Conservation (phyloP, 1,140 invertebrate species). For the Drosophila lowei region DNA sequence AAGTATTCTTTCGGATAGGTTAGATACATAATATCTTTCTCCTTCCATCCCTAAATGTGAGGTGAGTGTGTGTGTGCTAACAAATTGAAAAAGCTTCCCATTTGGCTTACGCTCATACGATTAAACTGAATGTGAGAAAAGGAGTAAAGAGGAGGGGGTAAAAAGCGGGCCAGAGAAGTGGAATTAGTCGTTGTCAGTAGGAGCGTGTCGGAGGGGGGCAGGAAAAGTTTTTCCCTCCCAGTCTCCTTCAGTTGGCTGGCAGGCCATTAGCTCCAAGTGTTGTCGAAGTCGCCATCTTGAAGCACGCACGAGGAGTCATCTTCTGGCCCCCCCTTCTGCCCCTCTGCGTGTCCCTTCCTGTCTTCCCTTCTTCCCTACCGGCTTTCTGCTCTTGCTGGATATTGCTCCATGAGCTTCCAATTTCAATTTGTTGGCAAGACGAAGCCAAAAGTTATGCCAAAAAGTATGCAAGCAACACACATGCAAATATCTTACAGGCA, state of each 20-base stretch:
- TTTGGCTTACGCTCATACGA: conserved; percentile 70
- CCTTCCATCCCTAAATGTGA: not conserved
- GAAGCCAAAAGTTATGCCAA: conserved; percentile 65
- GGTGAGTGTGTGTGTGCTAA: conserved; percentile 22
- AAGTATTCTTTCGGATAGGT: conserved; percentile 50
- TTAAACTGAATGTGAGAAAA: conserved; percentile 70
- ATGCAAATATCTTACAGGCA: conserved; percentile 22
- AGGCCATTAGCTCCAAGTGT: conserved; percentile 70
- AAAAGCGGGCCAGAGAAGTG: conserved; percentile 16
- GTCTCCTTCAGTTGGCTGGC: not conserved
- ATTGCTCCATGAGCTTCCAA: conserved; percentile 45
- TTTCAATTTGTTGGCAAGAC: conserved; percentile 65
- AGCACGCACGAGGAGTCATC: conserved; percentile 50
- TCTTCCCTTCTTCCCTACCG: not conserved
- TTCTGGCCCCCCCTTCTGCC: not conserved
- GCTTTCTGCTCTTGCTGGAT: not conserved
- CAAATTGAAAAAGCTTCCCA: conserved; percentile 78
- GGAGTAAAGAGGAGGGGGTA: conserved; percentile 16
- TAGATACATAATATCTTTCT: conserved; percentile 36
- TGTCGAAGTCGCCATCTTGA: conserved; percentile 74
- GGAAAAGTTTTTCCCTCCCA: conserved; percentile 47
- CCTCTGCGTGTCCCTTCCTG: too few species aligned
- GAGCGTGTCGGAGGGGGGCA: conserved; percentile 24
- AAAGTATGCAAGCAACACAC: conserved; percentile 61
- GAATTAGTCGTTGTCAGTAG: conserved; percentile 70